A percentile compares a stretch with the other conserved stretches of the same genome.
Conservation (phyloP, 2,797 vertebrate species). For the Euthynnus affinis region DNA sequence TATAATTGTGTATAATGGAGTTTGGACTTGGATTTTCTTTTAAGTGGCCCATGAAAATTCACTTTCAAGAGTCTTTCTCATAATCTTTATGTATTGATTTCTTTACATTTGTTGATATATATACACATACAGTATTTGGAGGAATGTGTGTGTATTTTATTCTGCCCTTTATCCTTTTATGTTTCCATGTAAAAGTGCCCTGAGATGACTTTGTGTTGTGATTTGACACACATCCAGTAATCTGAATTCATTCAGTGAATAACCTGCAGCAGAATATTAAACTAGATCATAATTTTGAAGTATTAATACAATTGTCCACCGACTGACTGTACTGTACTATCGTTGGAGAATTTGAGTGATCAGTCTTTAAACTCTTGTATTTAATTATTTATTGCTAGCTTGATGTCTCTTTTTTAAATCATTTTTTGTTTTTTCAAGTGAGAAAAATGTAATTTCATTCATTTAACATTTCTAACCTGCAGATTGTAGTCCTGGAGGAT, state of each 20-base stretch:
- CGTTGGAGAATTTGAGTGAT: background rate
- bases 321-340: background rate
- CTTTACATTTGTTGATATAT: no score
- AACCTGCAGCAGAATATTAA: background rate
- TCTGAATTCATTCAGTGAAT: background rate
- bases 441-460: background rate
- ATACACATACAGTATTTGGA: no score
- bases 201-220: no score
- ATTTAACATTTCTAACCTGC: constrained; percentile 85
- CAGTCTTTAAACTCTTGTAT: background rate
- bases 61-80: no score
- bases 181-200: no score
- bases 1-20: background rate
- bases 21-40: no score
- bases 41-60: no score
- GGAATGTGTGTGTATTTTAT: no score
- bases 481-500: constrained; percentile 99
- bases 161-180: no score
- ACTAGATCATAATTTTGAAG: background rate
- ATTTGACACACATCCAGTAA: no score
- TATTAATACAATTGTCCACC: no score
- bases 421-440: background rate
- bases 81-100: no score
- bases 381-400: background rate
- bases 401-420: background rate